phyloP scores from a whole-genome alignment of 2,888 invertebrate species.

The Drosophila putrida region DNA sequence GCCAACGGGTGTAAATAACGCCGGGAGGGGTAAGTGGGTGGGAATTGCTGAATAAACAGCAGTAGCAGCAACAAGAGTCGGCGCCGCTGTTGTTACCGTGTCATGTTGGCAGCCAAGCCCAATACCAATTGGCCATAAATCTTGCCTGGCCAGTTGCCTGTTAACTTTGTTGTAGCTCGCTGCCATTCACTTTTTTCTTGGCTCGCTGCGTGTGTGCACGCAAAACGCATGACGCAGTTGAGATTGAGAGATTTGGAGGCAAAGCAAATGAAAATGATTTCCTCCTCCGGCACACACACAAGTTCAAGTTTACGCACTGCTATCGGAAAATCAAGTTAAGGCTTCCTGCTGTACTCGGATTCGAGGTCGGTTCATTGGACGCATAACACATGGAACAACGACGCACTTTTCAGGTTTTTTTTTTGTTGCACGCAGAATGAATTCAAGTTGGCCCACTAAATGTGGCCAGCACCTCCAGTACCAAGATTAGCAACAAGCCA shows the following conservation, averaged over 20 bases:
- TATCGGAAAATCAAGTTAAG: conserved; percentile 13
- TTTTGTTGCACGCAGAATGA: conserved; percentile 38
- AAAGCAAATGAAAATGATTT: conserved; percentile 26
- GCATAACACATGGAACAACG: too few species aligned
- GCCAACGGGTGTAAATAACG: too few species aligned
- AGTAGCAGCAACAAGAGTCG: conserved; percentile 58
- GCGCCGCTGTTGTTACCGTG: conserved; percentile 69
- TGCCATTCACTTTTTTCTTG: conserved; percentile 74
- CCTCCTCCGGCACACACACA: conserved; percentile 56
- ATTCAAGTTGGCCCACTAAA: conserved; percentile 61
- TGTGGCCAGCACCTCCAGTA: conserved; percentile 25
- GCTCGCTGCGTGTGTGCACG: conserved; percentile 51
- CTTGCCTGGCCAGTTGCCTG: conserved; percentile 50
- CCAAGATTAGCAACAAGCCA: conserved; percentile 31
- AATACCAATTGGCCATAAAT: conserved; percentile 79
- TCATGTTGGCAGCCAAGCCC: conserved; percentile 81
- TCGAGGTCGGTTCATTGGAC: neutral
- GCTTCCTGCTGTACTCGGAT: conserved; percentile 56
- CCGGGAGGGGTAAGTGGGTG: conserved; percentile 5
- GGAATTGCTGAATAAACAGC: conserved; percentile 24
- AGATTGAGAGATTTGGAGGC: conserved; percentile 14
- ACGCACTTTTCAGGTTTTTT: conserved; percentile 62
- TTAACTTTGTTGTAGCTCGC: conserved; percentile 7
- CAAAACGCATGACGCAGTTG: conserved; percentile 69
- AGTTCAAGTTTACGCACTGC: conserved; percentile 74